Percentiles rank a stretch among this genome's conserved stretches.
phyloP scores from a whole-genome alignment of 2,888 invertebrate species.

The Sphecodes monilicornis region DNA sequence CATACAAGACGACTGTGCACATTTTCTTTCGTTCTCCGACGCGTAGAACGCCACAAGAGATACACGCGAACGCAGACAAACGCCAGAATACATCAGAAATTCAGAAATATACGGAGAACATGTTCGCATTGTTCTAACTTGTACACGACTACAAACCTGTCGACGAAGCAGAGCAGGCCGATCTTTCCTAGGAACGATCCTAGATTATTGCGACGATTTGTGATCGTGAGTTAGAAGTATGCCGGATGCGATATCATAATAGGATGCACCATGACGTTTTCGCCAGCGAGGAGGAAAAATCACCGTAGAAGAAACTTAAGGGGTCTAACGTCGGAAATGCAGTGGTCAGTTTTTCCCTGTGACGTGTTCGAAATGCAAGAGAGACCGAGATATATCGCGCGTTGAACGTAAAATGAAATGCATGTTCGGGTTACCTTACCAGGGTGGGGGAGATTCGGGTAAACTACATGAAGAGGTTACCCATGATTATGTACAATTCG shows the following conservation, averaged over 20 bases:
- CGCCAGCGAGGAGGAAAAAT: not conserved
- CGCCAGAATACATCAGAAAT: constrained; percentile 29
- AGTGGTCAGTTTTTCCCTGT: constrained; percentile 30
- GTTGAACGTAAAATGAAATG: constrained; percentile 26
- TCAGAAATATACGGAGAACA: constrained; percentile 16
- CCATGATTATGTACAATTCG: constrained; percentile 67
- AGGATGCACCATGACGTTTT: constrained; percentile 35
- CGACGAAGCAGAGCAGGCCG: constrained; percentile 50
- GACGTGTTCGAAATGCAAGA: constrained; percentile 35
- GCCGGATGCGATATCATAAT: constrained; percentile 13
- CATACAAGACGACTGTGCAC: constrained; percentile 30
- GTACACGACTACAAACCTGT: constrained; percentile 35
- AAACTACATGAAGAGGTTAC: constrained; percentile 46
- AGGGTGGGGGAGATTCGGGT: constrained; percentile 37
- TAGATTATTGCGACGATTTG: constrained; percentile 17
- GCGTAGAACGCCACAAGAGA: constrained; percentile 32
- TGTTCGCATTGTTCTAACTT: constrained; percentile 9
- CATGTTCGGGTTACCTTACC: constrained; percentile 35
- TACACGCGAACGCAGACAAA: constrained; percentile 35
- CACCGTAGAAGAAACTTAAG: not conserved
- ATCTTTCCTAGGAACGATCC: constrained; percentile 31
- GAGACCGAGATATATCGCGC: not conserved
- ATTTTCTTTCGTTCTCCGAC: constrained; percentile 24
- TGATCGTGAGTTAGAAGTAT: constrained; percentile 23
- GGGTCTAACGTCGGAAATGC: constrained; percentile 45